Evolutionary conservation across 2,888 invertebrate genomes (phyloP), one percentile per base, ranked within the genome.

Genomic region (Elaeidobius kamerunicus): DNA sequence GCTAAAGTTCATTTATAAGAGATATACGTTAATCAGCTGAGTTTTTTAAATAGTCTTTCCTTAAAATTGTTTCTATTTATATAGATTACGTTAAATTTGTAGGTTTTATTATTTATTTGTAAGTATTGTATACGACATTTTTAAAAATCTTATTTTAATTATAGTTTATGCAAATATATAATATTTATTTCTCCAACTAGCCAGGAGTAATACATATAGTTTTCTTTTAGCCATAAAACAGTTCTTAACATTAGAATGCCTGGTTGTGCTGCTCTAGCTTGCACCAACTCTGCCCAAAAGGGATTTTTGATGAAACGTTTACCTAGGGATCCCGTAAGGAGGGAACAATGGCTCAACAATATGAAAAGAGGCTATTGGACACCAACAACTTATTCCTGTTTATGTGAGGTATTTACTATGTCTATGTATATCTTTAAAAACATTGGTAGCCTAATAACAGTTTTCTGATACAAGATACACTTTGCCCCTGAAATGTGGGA

Each of bases 401-500:
- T 32, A 32, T 32, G 32, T 32, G 32, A 32, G 12, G 32, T 32
- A 32, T 6, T 23, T 23, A 23, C 9, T 23, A 23, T 23, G 9
- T 23, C 9, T 23, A 23, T 23, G 23, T 9, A 23, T 23, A 23
- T 23, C 23, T 9, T 23, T 23, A 4, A 23, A 9, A 23, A 23
- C 9, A 23, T 4, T 6, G 23, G 23, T 23, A 23, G 9, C 23
- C 23, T 4, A 23, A 23, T 23, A 23, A 4, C 23, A 23, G 9
- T 23, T 23, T 23, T 23, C 4, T 23, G 9, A 23, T 23, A 23
- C 4, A 23, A 41, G 41, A 23, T 41, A 5, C 41, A 41, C 14
- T 41, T 41, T 41, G 23, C 41, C 14, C 41, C 41, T 41, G 41
- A 41, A 23, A 41, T 41, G 43, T 43, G 43, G 43, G 43, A 43